Percentiles rank a stretch among this genome's conserved stretches.
phyloP scores from a whole-genome alignment of 2,797 vertebrate species.

The Margarornis squamiger region DNA sequence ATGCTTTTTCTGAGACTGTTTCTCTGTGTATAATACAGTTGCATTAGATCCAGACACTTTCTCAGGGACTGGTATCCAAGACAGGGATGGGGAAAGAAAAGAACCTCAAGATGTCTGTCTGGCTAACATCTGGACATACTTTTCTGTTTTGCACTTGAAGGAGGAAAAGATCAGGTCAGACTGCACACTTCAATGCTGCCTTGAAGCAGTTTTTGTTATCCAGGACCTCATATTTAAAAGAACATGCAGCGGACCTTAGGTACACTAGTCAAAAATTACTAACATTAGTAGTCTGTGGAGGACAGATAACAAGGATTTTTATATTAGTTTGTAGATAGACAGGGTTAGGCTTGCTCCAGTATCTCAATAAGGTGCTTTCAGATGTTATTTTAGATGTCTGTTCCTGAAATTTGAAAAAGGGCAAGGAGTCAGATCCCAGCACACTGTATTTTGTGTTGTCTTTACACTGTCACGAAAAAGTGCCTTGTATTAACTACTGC shows the following conservation, averaged over 20 bases:
- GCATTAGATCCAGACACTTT: background rate
- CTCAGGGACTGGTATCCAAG: background rate
- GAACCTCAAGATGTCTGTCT: background rate
- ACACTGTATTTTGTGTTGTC: background rate
- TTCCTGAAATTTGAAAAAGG: background rate
- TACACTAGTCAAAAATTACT: background rate
- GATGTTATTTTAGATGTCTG: background rate
- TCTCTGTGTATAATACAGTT: background rate
- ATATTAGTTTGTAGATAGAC: background rate
- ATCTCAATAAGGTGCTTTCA: background rate
- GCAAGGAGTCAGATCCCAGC: background rate
- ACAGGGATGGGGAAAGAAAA: background rate
- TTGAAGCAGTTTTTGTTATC: background rate
- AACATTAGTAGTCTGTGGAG: background rate
- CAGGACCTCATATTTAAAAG: background rate
- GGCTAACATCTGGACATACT: accelerated
- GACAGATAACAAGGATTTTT: background rate
- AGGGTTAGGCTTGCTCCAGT: background rate
- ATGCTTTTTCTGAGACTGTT: background rate
- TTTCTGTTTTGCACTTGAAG: background rate
- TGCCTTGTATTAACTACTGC: background rate
- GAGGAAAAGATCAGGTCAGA: background rate
- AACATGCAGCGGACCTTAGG: background rate
- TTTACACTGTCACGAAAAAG: background rate
- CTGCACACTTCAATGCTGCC: background rate